Conservation (phyloP, 1,140 invertebrate genomes). For the Andricus grossulariae region DNA sequence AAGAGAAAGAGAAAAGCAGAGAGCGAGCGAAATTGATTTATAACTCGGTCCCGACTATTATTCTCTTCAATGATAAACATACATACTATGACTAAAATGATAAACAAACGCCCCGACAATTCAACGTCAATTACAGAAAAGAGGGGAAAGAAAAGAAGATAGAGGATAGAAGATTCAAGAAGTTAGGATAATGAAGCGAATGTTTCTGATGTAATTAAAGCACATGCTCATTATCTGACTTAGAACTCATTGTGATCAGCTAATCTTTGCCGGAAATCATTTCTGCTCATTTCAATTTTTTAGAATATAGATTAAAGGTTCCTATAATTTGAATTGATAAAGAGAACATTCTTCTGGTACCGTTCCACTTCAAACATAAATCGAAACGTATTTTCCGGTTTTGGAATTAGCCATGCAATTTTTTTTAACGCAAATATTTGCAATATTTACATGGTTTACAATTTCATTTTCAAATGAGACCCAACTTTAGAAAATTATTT, state of each 20-base stretch:
- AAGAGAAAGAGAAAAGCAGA: constrained; percentile 10
- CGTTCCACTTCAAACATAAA: too few relatives aligned
- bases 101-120: constrained; percentile 18
- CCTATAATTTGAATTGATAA: neutral
- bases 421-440: too few relatives aligned
- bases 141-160: too few relatives aligned
- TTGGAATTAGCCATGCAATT: too few relatives aligned
- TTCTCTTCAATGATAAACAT: constrained; percentile 4
- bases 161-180: neutral
- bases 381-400: too few relatives aligned
- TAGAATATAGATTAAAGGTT: neutral
- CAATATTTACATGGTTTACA: too few relatives aligned
- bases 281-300: neutral
- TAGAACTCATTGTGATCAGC: neutral
- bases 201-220: neutral
- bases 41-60: neutral
- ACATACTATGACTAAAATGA: constrained; percentile 1
- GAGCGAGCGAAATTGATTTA: constrained; percentile 35
- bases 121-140: neutral
- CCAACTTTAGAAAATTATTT: too few relatives aligned
- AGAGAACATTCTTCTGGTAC: too few relatives aligned
- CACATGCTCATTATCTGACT: neutral
- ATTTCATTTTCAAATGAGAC: too few relatives aligned
- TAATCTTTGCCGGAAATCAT: constrained; percentile 14
- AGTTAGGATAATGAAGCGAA: constrained; percentile 8